phyloP scores from a whole-genome alignment of 2,113 vertebrate species.

The Callospermophilus lateralis region DNA sequence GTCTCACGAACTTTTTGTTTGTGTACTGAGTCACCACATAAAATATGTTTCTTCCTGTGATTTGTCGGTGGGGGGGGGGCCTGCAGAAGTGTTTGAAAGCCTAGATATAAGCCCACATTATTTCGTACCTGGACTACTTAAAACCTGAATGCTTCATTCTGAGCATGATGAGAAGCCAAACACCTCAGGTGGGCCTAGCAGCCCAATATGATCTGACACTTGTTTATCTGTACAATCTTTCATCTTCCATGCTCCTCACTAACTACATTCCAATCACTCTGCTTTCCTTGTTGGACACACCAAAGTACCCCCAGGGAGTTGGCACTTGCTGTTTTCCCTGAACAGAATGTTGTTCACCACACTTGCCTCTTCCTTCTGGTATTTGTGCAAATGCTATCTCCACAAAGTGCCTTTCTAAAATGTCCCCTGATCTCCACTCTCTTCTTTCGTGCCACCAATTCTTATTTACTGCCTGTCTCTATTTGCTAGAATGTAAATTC shows the following conservation, averaged over 20 bases:
- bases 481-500: neutral
- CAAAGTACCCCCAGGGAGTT: neutral
- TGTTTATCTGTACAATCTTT: neutral
- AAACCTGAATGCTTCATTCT: neutral
- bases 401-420: neutral
- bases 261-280: neutral
- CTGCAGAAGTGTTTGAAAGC: neutral
- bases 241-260: neutral
- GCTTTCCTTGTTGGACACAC: neutral
- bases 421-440: neutral
- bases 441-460: neutral
- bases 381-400: neutral
- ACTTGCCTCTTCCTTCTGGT: neutral
- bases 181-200: too few species aligned
- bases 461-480: neutral
- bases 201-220: fast-evolving
- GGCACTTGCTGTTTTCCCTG: neutral
- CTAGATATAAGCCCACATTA: neutral
- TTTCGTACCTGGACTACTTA: neutral
- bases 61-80: too few species aligned
- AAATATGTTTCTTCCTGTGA: conserved; percentile 6
- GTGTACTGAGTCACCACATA: neutral
- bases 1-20: neutral
- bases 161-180: neutral
- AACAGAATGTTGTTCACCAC: neutral